Base-by-base conservation (phyloP, 2,113 vertebrate species). In the Cottus gobio region DNA sequence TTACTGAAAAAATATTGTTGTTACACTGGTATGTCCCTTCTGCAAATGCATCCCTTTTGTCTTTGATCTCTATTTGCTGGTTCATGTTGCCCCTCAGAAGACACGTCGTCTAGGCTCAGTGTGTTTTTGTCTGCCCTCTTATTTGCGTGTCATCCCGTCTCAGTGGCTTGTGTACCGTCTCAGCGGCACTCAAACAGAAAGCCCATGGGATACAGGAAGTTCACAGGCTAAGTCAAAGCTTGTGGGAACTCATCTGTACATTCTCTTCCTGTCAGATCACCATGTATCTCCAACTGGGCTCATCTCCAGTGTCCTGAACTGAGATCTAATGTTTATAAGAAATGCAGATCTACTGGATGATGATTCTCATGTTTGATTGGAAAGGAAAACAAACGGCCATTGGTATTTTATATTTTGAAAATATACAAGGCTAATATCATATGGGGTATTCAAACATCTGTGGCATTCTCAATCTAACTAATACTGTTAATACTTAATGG, bases 211-310 rank as follows among this genome's bases (percentile, higher is more conserved):
- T 57, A 20, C 15, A 64, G 9, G 30, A 48, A 54, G 87, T 85
- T 91, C 85, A 16, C 46, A 83, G 90, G 90, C 87, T 83, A 90
- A 89, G 93, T 91, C 91, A 92, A 92, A 93, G 93, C 87, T 87
- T 93, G 75, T 94, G 92, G 92, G 91, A 94, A 92, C 82, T 89
- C 48, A 85, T 91, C 81, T 85, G 82, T 66, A 90, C 46, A 71
- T 75, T 87, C 83, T 90, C 87, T 88, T 86, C 84, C 73, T 79
- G 80, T 87, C 75, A 70, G 46, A 83, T 91, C 81, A 76, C 63
- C 79, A 65, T 54, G 58, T 12, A 50, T 77, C 61, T 77, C 66
- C 58, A 8, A 77, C 44, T 30, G 74, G 39, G 80, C 80, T 87
- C 89, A 83, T 83, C 69, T 71, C 22, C 22, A 83, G 63, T 76